Evolutionary conservation across 2,888 invertebrate species (phyloP), one percentile per base, ranked within the genome.

Genomic region (Caradrina kadenii): DNA sequence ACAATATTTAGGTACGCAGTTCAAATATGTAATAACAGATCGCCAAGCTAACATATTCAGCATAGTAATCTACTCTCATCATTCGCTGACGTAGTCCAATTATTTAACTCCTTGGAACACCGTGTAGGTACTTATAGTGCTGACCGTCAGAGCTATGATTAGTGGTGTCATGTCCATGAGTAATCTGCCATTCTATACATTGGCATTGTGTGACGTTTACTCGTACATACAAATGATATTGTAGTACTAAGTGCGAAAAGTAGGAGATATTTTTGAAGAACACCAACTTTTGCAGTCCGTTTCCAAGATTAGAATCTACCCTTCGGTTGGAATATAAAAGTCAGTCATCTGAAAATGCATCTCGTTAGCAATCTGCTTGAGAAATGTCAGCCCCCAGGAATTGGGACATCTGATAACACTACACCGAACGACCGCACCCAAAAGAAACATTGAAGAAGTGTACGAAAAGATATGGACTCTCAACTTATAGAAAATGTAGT

Each of bases 51-150:
- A 65, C 66, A 45, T 42, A 45, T 66, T 71, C 31, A 22, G 74
- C 31, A 45, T 35, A 55, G 17, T 42, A 22, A 50, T 56, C 35
- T 55, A 50, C 21, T 39, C 55, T 55, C 55, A 76, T 70, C 56
- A 62, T 69, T 56, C 62, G 45, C n/a, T 76, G 55, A 56, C 39
- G 31, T 60, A 13, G 45, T 15, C 17, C 11, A 52, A 62, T 71
- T 35, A 73, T 72, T 54, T 73, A 22, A 73, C 69, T 76, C 39
- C 56, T 66, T 52, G 53, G 39, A 56, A 69, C 49, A 45, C 39
- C 45, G 53, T 22, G 39, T 31, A 39, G 39, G 39, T 39, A 39
- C 13, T 13, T 45, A 22, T 39, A 17, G 48, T 56, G 55, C 39
- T 17, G 39, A 56, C 35, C 21, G 48, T 63, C 70, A 52, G 70